Evolutionary conservation across 2,888 invertebrate genomes (phyloP).

Genomic region (Panopea generosa): DNA sequence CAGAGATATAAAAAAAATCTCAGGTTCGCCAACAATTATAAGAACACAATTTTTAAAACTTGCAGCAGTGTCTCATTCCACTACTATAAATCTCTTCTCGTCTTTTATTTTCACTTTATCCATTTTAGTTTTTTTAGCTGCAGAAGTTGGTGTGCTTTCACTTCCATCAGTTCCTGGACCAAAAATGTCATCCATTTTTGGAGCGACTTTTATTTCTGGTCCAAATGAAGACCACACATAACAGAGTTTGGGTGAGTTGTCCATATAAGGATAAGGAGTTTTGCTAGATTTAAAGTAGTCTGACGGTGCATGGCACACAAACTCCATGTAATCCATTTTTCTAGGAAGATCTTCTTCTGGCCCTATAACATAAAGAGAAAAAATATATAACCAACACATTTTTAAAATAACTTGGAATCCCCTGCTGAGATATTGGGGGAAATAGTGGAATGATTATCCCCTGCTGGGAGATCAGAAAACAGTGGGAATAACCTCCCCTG

Average conservation of each 20-base stretch:
- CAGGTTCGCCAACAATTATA: too few species aligned
- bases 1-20: too few species aligned
- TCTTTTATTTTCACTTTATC: constrained; percentile 55
- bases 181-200: constrained; percentile 79
- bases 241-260: constrained; percentile 80
- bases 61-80: too few species aligned
- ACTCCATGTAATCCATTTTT: constrained; percentile 94
- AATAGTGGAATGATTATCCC: too few species aligned
- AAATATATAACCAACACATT: too few species aligned
- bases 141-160: constrained; percentile 19
- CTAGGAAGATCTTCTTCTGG: constrained; percentile 96
- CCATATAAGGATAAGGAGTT: constrained; percentile 90
- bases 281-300: constrained; percentile 92
- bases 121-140: constrained; percentile 28
- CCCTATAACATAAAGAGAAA: constrained; percentile 86
- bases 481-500: neutral
- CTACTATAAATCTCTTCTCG: constrained; percentile 56
- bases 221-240: constrained; percentile 83
- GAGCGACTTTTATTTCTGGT: constrained; percentile 77
- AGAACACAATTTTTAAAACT: too few species aligned
- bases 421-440: too few species aligned
- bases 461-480: neutral
- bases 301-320: constrained; percentile 96
- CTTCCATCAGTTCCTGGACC: constrained; percentile 61
- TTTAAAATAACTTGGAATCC: too few species aligned